phyloP scores from a whole-genome alignment of 2,113 vertebrate genomes.

The Peromyscus californicus region DNA sequence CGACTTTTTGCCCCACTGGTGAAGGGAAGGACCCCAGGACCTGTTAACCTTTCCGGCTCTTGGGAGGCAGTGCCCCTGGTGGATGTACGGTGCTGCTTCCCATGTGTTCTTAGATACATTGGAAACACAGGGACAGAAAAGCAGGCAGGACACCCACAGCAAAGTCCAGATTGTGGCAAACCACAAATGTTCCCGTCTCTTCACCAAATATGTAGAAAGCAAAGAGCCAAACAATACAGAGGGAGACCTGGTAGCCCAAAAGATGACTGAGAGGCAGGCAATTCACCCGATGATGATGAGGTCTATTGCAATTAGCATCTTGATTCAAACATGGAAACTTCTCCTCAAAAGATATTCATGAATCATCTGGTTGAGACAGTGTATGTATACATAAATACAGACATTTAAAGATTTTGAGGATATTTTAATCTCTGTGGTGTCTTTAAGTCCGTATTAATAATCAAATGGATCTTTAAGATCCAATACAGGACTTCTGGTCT shows the following conservation, averaged over 20 bases:
- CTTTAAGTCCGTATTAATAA: neutral
- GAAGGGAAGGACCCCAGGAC: neutral
- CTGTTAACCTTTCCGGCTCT: too few species aligned
- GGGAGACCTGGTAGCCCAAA: neutral
- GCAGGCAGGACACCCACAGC: neutral
- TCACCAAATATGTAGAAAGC: neutral
- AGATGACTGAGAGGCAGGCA: neutral
- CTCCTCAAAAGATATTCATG: too few species aligned
- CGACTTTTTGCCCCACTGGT: neutral
- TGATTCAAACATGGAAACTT: neutral
- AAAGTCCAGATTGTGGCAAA: neutral
- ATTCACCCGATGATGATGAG: neutral
- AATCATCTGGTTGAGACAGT: neutral
- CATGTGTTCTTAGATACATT: neutral
- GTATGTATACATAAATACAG: neutral
- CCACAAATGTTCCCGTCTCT: neutral
- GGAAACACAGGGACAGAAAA: neutral
- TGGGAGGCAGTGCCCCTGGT: neutral
- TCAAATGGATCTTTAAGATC: neutral
- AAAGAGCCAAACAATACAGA: neutral
- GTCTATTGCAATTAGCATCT: neutral
- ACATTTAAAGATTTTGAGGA: neutral
- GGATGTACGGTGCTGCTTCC: neutral
- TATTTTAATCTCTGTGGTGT: neutral
- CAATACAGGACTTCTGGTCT: neutral